Percentiles rank a stretch among this genome's conserved stretches.
These are phyloP conservation scores for Campylomormyrus tamandua DNA, from an alignment of 2,113 vertebrate genomes.

Conservation along the genomic window DNA sequence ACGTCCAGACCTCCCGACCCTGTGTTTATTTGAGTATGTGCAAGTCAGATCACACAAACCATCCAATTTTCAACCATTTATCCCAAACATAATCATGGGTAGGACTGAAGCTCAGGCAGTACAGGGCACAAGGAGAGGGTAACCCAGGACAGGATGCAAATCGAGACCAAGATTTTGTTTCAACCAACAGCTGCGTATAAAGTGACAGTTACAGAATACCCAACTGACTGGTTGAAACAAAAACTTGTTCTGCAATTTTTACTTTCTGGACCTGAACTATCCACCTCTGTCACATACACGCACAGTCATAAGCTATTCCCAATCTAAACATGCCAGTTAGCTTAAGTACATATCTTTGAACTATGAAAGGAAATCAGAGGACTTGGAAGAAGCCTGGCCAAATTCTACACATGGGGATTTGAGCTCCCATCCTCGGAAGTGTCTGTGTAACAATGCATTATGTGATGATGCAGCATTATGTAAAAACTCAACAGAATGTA, in stretches of 20 bases:
- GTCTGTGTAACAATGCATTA: not conserved
- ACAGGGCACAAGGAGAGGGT: not conserved
- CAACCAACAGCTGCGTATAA: not conserved
- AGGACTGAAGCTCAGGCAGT: not conserved
- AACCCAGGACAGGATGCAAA: not conserved
- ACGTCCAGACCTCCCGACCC: not conserved
- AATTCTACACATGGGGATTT: not conserved
- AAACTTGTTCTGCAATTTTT: not conserved
- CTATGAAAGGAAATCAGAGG: not conserved
- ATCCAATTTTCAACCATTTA: not conserved
- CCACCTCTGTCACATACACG: not conserved
- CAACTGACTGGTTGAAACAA: not conserved
- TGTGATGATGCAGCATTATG: not conserved
- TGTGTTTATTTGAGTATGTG: not conserved
- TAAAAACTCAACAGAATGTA: no score
- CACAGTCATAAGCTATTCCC: not conserved
- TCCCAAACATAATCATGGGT: not conserved
- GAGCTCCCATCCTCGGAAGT: not conserved
- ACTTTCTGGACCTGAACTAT: not conserved
- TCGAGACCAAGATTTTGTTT: not conserved
- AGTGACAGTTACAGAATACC: not conserved
- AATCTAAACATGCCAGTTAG: not conserved
- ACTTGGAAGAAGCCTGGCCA: not conserved
- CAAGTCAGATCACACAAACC: not conserved
- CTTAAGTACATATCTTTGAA: not conserved